Base-by-base conservation (phyloP, 2,888 invertebrate species). In the Erebia aethiops region DNA sequence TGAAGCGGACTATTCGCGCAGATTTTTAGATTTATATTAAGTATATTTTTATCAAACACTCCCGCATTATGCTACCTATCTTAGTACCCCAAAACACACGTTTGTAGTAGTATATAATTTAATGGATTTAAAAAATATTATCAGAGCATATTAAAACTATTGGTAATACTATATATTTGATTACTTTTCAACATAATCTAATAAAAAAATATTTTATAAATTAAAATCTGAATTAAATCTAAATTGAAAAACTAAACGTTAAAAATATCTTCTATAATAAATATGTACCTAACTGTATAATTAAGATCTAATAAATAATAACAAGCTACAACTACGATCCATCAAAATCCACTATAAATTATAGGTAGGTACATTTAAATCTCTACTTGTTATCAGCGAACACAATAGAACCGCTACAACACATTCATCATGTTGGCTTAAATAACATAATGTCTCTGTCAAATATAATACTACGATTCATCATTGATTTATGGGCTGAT, bases 401-500 rank as follows among this genome's bases (percentile, higher is more conserved):
- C 70, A 73, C 72, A 81, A 82, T 81, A 78, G 79, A 78, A 82
- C 75, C 69, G 56, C 69, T 62, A 73, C 69, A 79, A 79, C 77
- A 84, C 84, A 88, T 88, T 87, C 83, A 86, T 89, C 87, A 87
- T 84, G 83, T 83, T 85, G 81, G 81, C 81, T 86, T 87, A 86
- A 87, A 88, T 86, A 89, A 87, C 87, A 87, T 84, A 35, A 82
- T 87, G 87, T 84, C 84, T 77, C 84, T 81, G 87, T 88, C 88
- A 87, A 86, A 82, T 84, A 83, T 83, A 82, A 84, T 84, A 86
- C 85, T 83, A 84, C 85, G 85, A 89, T 88, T 87, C 86, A 88
- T 90, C 87, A 85, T 84, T 91, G 91, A 92, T 91, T 91, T 90
- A 91, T 91, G 87, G 84, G 81, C 87, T 84, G 85, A 87, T 90